phyloP scores from a whole-genome alignment of 64 coral and sea anemone species.

The Stichodactyla mertensii region DNA sequence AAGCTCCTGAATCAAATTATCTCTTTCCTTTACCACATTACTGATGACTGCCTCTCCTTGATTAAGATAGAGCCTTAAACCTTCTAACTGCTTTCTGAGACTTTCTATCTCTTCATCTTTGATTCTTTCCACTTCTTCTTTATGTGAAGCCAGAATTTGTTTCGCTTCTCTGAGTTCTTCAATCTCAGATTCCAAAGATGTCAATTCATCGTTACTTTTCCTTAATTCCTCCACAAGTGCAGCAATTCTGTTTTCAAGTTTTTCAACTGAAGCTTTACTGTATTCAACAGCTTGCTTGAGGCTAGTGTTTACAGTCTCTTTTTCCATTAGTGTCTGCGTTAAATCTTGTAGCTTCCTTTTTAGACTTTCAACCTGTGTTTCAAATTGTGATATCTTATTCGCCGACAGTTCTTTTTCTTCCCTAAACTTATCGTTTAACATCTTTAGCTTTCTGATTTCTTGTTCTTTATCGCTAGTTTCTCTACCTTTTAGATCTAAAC shows the following conservation, averaged over 20 bases:
- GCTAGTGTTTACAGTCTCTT: neutral
- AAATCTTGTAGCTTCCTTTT: neutral
- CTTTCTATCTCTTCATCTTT: conserved; percentile 8
- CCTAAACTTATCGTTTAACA: neutral
- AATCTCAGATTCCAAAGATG: neutral
- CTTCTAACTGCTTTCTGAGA: conserved; percentile 19
- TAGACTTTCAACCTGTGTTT: neutral
- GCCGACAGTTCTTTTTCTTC: neutral
- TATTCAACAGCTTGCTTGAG: neutral
- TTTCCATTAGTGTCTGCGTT: neutral
- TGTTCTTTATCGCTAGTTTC: conserved; percentile 16
- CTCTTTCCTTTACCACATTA: conserved; percentile 22
- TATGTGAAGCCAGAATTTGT: neutral
- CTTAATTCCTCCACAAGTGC: conserved; percentile 18
- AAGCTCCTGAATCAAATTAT: conserved; percentile 32
- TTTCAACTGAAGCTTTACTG: conserved; percentile 12
- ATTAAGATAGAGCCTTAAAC: conserved; percentile 13
- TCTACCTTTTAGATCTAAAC: conserved; percentile 13
- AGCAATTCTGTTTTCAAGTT: conserved; percentile 28
- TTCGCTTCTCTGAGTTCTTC: conserved; percentile 6
- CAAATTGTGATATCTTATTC: conserved; percentile 1
- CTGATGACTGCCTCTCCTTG: conserved; percentile 12
- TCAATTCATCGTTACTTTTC: neutral
- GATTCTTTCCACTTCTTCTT: conserved; percentile 22
- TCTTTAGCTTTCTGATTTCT: conserved; percentile 8